These are phyloP conservation scores for Lasioglossum figueresi DNA, from an alignment of 2,888 invertebrate genomes.

Conservation along the genomic window DNA sequence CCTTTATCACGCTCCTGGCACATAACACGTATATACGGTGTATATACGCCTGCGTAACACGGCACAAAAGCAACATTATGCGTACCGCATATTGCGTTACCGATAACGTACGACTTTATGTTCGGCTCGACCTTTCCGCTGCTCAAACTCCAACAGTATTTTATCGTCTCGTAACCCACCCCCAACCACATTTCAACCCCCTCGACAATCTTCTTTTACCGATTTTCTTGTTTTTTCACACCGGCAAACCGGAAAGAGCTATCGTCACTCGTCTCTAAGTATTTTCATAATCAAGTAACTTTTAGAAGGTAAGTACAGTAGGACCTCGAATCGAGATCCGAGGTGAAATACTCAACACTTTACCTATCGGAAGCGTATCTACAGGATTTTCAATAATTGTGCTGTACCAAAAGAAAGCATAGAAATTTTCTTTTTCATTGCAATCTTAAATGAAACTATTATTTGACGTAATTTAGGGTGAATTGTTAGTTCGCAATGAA, in stretches of 20 bases:
- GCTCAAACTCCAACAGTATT: constrained; percentile 34
- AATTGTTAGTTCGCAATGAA: too few species aligned
- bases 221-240: not conserved
- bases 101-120: constrained; percentile 63
- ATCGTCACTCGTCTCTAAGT: too few species aligned
- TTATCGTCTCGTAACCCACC: not conserved
- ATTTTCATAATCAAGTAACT: not conserved
- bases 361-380: too few species aligned
- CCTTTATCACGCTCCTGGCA: constrained; percentile 66
- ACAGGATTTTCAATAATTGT: too few species aligned
- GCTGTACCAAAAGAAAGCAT: too few species aligned
- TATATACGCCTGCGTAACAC: constrained; percentile 32
- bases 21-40: constrained; percentile 27
- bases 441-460: too few species aligned
- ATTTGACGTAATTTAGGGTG: too few species aligned
- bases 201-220: not conserved
- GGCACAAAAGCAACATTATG: constrained; percentile 74
- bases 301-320: too few species aligned
- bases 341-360: too few species aligned
- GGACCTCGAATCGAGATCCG: too few species aligned
- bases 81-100: constrained; percentile 70
- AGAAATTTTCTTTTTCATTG: too few species aligned
- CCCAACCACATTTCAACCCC: not conserved
- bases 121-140: constrained; percentile 37
- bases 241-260: not conserved